phyloP scores from a whole-genome alignment of 1,140 invertebrate genomes.

The Stegodyphus dumicola region DNA sequence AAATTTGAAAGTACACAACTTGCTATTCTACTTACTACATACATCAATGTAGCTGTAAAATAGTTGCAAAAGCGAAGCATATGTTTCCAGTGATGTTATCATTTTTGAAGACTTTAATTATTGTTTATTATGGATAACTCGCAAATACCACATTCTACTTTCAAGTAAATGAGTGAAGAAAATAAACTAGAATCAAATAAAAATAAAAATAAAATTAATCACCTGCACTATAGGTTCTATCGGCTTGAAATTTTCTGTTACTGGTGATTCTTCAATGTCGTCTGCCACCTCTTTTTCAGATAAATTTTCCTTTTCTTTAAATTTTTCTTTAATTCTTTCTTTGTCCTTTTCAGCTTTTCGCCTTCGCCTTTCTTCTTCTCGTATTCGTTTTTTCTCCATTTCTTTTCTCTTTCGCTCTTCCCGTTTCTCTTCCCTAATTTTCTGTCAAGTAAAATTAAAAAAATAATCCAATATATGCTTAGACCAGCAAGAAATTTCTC shows the following conservation, averaged over 20 bases:
- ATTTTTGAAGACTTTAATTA: no score
- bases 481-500: neutral
- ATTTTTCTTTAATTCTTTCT: slow-evolving; percentile 49
- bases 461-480: no score
- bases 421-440: slow-evolving; percentile 61
- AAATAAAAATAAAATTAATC: neutral
- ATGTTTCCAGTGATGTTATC: no score
- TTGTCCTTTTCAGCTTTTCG: slow-evolving; percentile 62
- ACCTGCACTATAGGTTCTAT: slow-evolving; percentile 44
- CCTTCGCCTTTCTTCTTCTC: slow-evolving; percentile 60
- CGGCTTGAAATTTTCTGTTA: slow-evolving; percentile 18
- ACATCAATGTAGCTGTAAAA: no score
- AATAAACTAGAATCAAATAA: neutral
- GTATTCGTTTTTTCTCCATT: slow-evolving; percentile 67
- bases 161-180: neutral
- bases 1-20: no score
- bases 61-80: no score
- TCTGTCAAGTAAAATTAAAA: slow-evolving; percentile 27
- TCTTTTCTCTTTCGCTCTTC: slow-evolving; percentile 62
- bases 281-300: slow-evolving; percentile 48
- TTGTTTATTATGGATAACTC: no score
- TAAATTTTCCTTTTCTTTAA: slow-evolving; percentile 49
- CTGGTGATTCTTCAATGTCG: slow-evolving; percentile 45
- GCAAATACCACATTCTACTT: no score
- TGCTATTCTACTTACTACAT: no score